phyloP scores from a whole-genome alignment of 2,888 invertebrate species.

The Lymantria monacha region DNA sequence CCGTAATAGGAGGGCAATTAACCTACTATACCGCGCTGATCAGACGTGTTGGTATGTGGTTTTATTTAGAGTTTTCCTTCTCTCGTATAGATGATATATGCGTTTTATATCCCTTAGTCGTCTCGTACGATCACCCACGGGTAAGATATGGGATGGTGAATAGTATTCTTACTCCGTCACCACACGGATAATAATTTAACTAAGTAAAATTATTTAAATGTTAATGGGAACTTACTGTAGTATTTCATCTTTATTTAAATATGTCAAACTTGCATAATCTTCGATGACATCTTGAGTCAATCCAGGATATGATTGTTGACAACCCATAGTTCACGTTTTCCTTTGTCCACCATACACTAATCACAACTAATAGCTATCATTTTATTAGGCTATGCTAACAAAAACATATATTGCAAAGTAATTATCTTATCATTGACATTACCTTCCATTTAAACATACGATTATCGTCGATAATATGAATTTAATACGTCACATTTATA shows the following conservation, averaged over 20 bases:
- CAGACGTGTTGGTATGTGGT: too few relatives aligned
- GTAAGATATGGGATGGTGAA: too few relatives aligned
- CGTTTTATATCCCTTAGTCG: too few relatives aligned
- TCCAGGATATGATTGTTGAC: slow-evolving; percentile 66
- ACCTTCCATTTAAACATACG: slow-evolving; percentile 7
- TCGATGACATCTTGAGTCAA: slow-evolving; percentile 82
- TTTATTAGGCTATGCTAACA: slow-evolving; percentile 6
- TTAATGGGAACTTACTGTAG: slow-evolving; percentile 75
- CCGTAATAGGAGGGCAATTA: too few relatives aligned
- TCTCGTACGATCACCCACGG: too few relatives aligned
- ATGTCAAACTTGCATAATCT: slow-evolving; percentile 83
- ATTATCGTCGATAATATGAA: slow-evolving; percentile 9
- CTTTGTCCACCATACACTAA: not conserved
- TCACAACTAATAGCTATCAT: slow-evolving; percentile 1
- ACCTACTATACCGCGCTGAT: too few relatives aligned
- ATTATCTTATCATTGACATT: slow-evolving; percentile 26
- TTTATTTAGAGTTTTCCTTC: too few relatives aligned
- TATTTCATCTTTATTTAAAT: slow-evolving; percentile 84
- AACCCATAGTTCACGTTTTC: slow-evolving; percentile 71
- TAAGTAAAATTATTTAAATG: not conserved
- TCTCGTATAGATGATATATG: too few relatives aligned
- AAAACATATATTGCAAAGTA: slow-evolving; percentile 5
- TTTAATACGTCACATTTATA: slow-evolving; percentile 9
- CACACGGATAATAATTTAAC: too few relatives aligned
- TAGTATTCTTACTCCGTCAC: too few relatives aligned